Evolutionary conservation across 2,113 vertebrate genomes (phyloP), one percentile per base, ranked within the genome.

Genomic region (Percina caprodes): DNA sequence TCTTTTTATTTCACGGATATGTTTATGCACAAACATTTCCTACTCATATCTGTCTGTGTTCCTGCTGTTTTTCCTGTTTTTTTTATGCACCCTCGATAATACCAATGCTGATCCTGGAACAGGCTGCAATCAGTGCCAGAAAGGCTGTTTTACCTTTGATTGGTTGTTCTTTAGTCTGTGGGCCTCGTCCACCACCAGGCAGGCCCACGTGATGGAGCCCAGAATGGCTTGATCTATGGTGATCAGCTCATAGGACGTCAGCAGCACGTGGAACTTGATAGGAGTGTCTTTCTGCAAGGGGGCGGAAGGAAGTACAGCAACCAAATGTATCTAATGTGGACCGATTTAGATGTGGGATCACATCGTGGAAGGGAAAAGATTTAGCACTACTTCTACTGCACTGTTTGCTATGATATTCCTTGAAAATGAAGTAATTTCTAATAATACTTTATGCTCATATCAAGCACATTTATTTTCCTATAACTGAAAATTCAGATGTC

Each of bases 91-190:
- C 39, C 18, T n/a, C n/a, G 19, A 65, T 54, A 63, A 33, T 10
- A 30, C 45, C 18, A 24, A 33, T 1, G 24, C 39, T n/a, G 14
- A 21, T 39, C 65, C n/a, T 21, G 54, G 42, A 39, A 54, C 12
- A 62, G 26, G 16, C 14, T n/a, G 46, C 23, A 18, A 12, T 26
- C 51, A 6, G 30, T 63, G 58, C n/a, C 62, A 66, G 15, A 61
- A 30, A 78, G 46, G 21, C 21, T 19, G 19, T 80, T 88, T 81
- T 94, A 99, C 98, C 95, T 99, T 99, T 69, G 98, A 99, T 75
- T 99, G 98, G 94, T 99, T 99, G 94, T 99, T 99, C 92, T 99
- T 99, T 77, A 99, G 95, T 69, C 98, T 90, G 92, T 99, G 98
- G 6, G 98, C 98, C 87, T 99, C 98, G 4, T 99, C 98, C 59